Conservation (phyloP, 2,888 invertebrate genomes). For the Drosophila pseudotalamancana region DNA sequence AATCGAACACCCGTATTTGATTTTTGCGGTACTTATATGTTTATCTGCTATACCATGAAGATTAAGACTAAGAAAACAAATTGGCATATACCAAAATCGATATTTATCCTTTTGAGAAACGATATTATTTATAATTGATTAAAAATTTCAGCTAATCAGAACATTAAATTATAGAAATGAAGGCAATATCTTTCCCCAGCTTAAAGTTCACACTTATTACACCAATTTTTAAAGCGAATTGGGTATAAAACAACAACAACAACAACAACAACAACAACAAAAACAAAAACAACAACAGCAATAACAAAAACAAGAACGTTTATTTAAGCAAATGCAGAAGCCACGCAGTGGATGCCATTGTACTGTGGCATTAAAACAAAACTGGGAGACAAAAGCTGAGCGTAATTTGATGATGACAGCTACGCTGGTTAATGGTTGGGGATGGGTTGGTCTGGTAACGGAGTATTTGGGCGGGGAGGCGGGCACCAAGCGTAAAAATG, state of each 20-base stretch:
- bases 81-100: too few relatives aligned
- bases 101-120: neutral
- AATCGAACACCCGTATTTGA: too few relatives aligned
- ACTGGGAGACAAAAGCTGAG: slow-evolving; percentile 58
- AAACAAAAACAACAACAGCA: too few relatives aligned
- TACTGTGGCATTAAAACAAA: slow-evolving; percentile 50
- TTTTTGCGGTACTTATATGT: neutral
- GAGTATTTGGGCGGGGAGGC: neutral
- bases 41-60: too few relatives aligned
- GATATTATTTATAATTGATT: too few relatives aligned
- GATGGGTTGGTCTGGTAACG: neutral
- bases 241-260: slow-evolving; percentile 8
- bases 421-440: slow-evolving; percentile 41
- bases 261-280: neutral
- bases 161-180: neutral
- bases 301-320: neutral
- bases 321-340: slow-evolving; percentile 27
- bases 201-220: neutral
- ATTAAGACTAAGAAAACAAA: too few relatives aligned
- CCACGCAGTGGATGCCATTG: slow-evolving; percentile 31
- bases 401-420: slow-evolving; percentile 77
- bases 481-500: slow-evolving; percentile 54
- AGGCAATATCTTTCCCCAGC: neutral
- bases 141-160: too few relatives aligned
- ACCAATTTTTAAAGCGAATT: neutral